These are phyloP conservation scores for Sesia apiformis DNA, from an alignment of 2,888 invertebrate genomes.

Conservation along the genomic window DNA sequence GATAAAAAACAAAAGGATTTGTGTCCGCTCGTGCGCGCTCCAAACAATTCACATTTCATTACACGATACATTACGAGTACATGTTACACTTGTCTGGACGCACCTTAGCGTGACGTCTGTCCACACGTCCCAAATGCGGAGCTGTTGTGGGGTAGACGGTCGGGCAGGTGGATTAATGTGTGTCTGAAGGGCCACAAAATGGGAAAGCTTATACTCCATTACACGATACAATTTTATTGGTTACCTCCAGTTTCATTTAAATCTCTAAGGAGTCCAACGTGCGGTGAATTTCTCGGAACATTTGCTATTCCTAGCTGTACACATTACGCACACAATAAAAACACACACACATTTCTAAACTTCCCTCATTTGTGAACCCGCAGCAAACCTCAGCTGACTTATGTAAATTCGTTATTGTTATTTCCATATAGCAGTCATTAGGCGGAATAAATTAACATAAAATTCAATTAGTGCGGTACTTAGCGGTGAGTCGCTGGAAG, in stretches of 20 bases:
- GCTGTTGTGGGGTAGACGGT: no score
- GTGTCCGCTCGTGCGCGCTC: no score
- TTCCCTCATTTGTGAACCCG: neutral
- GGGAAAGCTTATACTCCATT: no score
- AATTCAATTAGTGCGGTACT: constrained; percentile 36
- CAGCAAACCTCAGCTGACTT: neutral
- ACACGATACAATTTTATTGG: neutral
- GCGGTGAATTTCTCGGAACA: neutral
- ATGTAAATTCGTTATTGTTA: constrained; percentile 12
- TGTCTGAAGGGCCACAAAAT: no score
- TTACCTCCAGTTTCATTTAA: neutral
- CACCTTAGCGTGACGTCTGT: no score
- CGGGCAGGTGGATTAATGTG: no score
- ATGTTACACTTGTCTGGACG: no score
- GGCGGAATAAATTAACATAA: constrained; percentile 40
- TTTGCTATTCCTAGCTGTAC: neutral
- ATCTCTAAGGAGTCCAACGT: neutral
- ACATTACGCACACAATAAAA: neutral
- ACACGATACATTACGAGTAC: no score
- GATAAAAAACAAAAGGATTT: no score
- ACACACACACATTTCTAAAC: neutral
- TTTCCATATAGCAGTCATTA: constrained; percentile 29
- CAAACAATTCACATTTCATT: no score
- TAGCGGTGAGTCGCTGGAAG: constrained; percentile 35
- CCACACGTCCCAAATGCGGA: no score